phyloP scores from a whole-genome alignment of 2,797 vertebrate species.

The Thaleichthys pacificus region DNA sequence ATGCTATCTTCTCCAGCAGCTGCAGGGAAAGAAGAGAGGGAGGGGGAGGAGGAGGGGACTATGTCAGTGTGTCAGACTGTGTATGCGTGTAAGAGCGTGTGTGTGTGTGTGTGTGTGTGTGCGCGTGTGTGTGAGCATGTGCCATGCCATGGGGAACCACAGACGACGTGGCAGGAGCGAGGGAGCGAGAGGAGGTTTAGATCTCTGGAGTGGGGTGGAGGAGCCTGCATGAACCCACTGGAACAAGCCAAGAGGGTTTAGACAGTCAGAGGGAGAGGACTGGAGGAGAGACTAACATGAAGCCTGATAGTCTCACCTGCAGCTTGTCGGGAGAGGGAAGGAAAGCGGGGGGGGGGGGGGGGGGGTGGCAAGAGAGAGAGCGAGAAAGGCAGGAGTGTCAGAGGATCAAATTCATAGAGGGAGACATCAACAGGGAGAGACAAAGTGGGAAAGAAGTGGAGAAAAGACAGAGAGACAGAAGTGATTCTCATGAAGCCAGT shows the following conservation, averaged over 20 bases:
- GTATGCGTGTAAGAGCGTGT: not conserved
- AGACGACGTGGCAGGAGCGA: conserved; percentile 58
- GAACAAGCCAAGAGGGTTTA: no score
- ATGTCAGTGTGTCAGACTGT: conserved; percentile 41
- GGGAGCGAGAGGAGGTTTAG: conserved; percentile 1
- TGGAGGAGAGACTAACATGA: no score
- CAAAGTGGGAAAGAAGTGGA: not conserved
- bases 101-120: conserved; percentile 8
- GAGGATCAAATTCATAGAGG: not conserved
- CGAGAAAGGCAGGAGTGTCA: conserved; percentile 1
- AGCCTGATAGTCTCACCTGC: no score
- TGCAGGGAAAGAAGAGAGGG: conserved; percentile 12
- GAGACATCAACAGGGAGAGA: conserved; percentile 9
- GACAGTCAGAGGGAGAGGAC: no score
- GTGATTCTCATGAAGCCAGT: not conserved
- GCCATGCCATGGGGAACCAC: conserved; percentile 36
- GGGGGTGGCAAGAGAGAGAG: conserved; percentile 9
- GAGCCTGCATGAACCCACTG: no score
- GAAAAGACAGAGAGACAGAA: not conserved
- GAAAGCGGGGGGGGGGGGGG: no score
- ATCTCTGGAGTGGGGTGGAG: no score
- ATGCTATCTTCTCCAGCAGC: conserved; percentile 24
- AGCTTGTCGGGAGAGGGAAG: no score
- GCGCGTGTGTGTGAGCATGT: conserved; percentile 29
- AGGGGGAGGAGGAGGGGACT: conserved; percentile 14